Evolutionary conservation across 2,888 invertebrate genomes (phyloP).

Genomic region (Drosophila percnosoma): DNA sequence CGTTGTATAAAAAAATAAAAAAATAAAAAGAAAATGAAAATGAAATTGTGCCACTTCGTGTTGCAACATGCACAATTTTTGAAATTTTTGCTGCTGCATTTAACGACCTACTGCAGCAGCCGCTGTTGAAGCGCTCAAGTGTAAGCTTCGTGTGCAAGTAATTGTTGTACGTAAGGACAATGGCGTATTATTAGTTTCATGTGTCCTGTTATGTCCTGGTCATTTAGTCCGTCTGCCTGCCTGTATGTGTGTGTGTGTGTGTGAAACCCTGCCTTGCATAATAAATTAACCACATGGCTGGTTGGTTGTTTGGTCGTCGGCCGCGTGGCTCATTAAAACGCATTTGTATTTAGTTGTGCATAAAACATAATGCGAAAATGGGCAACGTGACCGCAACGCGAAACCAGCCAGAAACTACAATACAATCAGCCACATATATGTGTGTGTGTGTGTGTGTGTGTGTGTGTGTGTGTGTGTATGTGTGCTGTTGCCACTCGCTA

Average conservation of each 20-base stretch:
- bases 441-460: no score
- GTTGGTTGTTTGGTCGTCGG: constrained; percentile 17
- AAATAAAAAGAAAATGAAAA: neutral
- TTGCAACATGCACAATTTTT: constrained; percentile 42
- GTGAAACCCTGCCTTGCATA: constrained; percentile 69
- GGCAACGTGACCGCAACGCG: constrained; percentile 67
- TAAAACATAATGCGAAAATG: constrained; percentile 78
- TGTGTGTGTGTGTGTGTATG: neutral
- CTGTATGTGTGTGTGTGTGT: constrained; percentile 15
- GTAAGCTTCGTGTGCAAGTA: constrained; percentile 59
- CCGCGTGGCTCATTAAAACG: constrained; percentile 70
- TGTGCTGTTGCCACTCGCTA: constrained; percentile 37
- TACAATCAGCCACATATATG: constrained; percentile 37
- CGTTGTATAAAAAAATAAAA: neutral
- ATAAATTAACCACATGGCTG: constrained; percentile 76
- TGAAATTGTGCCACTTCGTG: constrained; percentile 43
- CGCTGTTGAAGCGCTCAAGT: constrained; percentile 20
- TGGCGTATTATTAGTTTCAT: constrained; percentile 67
- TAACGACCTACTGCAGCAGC: constrained; percentile 52
- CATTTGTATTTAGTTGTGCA: constrained; percentile 81
- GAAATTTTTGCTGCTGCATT: constrained; percentile 52
- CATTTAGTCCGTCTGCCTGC: neutral
- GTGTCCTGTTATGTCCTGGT: constrained; percentile 19
- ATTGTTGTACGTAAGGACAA: constrained; percentile 71
- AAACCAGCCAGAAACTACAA: constrained; percentile 28